A percentile compares a stretch with the other conserved stretches of the same genome.
These are phyloP conservation scores for Drosophila subpulchrella DNA, from an alignment of 1,140 invertebrate genomes.

Conservation along the genomic window DNA sequence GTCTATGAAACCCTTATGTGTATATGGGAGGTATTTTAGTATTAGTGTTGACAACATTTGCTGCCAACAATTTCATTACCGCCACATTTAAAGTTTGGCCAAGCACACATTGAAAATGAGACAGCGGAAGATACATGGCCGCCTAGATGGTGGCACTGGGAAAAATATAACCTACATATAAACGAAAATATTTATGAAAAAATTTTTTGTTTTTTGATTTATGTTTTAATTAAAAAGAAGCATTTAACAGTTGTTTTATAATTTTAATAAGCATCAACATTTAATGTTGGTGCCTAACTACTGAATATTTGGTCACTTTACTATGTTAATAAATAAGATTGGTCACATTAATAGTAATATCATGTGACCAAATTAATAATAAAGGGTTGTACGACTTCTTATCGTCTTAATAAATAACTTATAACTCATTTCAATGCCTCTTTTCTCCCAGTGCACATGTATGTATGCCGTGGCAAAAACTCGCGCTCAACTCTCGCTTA, in stretches of 20 bases:
- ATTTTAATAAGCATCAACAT: too few species aligned
- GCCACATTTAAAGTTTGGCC: conserved; percentile 77
- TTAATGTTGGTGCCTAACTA: too few species aligned
- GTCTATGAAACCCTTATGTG: neutral
- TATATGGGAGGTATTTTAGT: conserved; percentile 18
- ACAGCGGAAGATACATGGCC: conserved; percentile 39
- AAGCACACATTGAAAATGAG: conserved; percentile 56
- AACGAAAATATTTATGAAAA: neutral
- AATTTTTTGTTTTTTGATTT: neutral
- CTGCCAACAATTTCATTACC: conserved; percentile 80
- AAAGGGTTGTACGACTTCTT: too few species aligned
- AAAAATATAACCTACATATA: neutral
- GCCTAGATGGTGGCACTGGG: conserved; percentile 12
- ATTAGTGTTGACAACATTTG: conserved; percentile 70
- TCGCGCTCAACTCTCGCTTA: conserved; percentile 41
- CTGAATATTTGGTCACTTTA: neutral
- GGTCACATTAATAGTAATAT: neutral
- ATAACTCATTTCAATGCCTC: neutral
- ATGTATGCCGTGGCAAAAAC: conserved; percentile 17
- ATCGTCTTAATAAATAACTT: too few species aligned
- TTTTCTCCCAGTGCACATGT: conserved; percentile 21
- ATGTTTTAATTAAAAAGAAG: too few species aligned
- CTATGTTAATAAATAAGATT: neutral
- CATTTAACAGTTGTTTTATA: too few species aligned
- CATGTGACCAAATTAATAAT: neutral